Percentiles rank a stretch among this genome's conserved stretches.
phyloP scores from a whole-genome alignment of 2,113 vertebrate species.

The Dromaius novaehollandiae region DNA sequence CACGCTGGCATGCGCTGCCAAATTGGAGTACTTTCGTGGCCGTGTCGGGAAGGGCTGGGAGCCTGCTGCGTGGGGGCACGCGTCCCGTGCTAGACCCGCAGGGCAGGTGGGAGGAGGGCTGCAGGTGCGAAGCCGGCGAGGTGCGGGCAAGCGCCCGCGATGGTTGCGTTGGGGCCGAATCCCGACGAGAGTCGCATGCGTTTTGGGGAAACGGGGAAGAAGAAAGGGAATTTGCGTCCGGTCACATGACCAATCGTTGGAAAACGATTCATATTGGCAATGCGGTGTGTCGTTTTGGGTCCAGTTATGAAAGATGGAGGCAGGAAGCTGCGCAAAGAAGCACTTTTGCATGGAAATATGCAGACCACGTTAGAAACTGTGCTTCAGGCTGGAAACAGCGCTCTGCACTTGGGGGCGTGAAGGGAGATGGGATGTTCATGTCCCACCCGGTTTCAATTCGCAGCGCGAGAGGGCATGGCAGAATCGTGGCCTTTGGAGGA shows the following conservation, averaged over 20 bases:
- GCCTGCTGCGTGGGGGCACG: accelerated
- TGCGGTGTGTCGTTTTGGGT: background rate
- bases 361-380: background rate
- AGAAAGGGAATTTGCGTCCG: background rate
- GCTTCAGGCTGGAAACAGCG: background rate
- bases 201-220: background rate
- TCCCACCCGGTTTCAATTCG: background rate
- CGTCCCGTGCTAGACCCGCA: background rate
- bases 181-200: background rate
- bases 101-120: background rate
- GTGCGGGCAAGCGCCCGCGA: background rate
- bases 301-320: background rate
- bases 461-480: background rate
- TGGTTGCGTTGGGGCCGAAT: background rate
- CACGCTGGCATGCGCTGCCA: background rate
- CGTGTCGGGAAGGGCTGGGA: background rate
- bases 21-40: background rate
- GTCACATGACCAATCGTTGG: background rate
- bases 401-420: accelerated
- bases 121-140: background rate
- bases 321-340: background rate
- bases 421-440: background rate
- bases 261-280: background rate
- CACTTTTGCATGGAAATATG: background rate
- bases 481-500: background rate